Percentiles rank a stretch among this genome's conserved stretches.
Evolutionary conservation across 2,113 vertebrate genomes (phyloP).

Genomic region (Pterocles gutturalis): DNA sequence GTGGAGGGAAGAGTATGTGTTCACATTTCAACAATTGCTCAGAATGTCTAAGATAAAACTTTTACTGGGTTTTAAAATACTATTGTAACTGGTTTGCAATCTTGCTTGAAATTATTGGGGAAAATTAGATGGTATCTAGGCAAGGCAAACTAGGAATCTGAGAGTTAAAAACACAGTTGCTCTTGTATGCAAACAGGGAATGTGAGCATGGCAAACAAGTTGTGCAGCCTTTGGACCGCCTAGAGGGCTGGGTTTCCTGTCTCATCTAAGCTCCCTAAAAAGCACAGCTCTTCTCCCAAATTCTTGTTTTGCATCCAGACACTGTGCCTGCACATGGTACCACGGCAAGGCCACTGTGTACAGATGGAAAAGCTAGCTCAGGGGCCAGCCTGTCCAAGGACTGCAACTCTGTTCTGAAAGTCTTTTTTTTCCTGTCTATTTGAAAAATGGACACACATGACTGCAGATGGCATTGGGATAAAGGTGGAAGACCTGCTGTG

Average conservation of each 20-base stretch:
- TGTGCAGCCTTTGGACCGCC: neutral
- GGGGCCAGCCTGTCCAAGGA: neutral
- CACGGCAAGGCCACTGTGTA: neutral
- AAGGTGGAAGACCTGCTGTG: neutral
- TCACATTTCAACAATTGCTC: neutral
- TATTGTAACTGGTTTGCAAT: neutral
- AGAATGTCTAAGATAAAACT: neutral
- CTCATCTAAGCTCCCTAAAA: neutral
- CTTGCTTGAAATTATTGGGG: neutral
- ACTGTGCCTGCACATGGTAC: slow-evolving; percentile 32
- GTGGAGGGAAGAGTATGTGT: neutral
- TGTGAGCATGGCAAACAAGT: neutral
- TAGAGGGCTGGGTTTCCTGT: neutral
- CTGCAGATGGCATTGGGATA: neutral
- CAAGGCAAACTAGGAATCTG: neutral
- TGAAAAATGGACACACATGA: neutral
- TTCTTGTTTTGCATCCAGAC: neutral
- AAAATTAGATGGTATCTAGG: neutral
- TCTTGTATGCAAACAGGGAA: neutral
- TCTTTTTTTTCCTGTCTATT: fast-evolving
- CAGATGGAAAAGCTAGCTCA: neutral
- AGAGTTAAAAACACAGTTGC: neutral
- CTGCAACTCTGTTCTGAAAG: neutral
- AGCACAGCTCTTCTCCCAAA: neutral
- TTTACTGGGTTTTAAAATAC: neutral